Base-by-base conservation (phyloP, 2,113 vertebrate species). In the Osmerus mordax region DNA sequence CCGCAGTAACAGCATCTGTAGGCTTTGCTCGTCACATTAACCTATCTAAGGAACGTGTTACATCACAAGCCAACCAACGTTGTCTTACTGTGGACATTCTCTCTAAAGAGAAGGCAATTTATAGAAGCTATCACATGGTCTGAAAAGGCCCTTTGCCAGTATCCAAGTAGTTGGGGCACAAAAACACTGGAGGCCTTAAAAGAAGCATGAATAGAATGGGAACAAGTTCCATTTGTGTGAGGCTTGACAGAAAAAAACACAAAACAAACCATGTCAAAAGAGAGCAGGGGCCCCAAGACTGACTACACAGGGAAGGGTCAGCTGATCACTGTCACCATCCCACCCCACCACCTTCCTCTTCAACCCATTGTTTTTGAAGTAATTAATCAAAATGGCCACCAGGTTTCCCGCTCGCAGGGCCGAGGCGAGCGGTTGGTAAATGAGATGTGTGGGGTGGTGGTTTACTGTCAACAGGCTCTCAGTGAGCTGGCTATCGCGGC, bases 261-360 rank as follows among this genome's bases (percentile, higher is more conserved):
- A 56, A 71, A 75, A 75, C 9, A 65, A 23, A 15, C 19, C 21
- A 29, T 73, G 5, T 54, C 4, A 54, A 74, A 14, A 61, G 25
- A 28, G 65, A 55, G 67, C 23, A 59, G n/a, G 62, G 65, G 62
- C 28, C 32, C 16, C 4, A 52, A 70, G 18, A 64, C 41, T 47
- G 52, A 41, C 25, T 53, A 47, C 55, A 58, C 21, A 71, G 23
- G 16, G 25, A 65, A 19, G 56, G 15, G 70, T 73, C 74, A 69
- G 72, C 59, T 16, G 15, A 65, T 80, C 78, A 74, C 76, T 71
- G 69, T 73, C 77, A 62, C 63, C 74, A 79, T 74, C 75, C 70
- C 64, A 53, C 69, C 32, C 72, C 71, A 61, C 51, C 71, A 64
- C 25, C 41, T 47, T 47, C 41, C 41, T 47, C 41, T 47, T 56